Percentiles rank a stretch among this genome's conserved stretches.
Conservation (phyloP, 2,888 invertebrate genomes). For the Pachydiplax longipennis region DNA sequence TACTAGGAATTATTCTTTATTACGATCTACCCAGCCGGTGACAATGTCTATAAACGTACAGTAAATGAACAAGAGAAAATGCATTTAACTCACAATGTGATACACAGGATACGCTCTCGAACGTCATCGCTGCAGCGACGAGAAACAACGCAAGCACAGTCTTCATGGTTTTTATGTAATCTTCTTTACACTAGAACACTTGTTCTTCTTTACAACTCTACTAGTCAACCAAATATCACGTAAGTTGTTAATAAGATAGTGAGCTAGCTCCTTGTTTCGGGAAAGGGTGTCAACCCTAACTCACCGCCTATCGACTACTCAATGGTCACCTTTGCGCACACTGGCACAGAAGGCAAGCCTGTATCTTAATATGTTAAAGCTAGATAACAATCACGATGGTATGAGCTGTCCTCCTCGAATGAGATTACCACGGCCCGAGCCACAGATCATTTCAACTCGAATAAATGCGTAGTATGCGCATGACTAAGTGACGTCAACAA, state of each 20-base stretch:
- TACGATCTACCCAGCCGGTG: background rate
- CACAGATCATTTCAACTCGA: background rate
- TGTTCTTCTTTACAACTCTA: background rate
- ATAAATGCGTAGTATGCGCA: constrained; percentile 31
- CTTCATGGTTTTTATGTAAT: constrained; percentile 1
- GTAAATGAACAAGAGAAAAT: background rate
- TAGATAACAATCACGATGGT: constrained; percentile 35
- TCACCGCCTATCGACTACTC: background rate
- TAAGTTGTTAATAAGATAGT: background rate
- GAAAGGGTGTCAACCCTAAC: background rate
- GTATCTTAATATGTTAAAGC: constrained; percentile 30
- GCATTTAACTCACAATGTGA: background rate
- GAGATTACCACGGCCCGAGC: background rate
- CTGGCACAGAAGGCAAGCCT: constrained; percentile 86
- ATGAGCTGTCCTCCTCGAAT: background rate
- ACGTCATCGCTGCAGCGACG: background rate
- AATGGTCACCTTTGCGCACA: constrained; percentile 83
- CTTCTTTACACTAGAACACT: background rate
- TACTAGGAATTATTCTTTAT: background rate
- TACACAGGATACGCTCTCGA: background rate
- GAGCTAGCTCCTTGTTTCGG: background rate
- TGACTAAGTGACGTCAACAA: constrained; percentile 10
- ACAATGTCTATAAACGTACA: background rate
- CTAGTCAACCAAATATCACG: background rate
- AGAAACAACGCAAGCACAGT: background rate